Evolutionary conservation across 1,140 invertebrate genomes (phyloP).

Genomic region (Drosophila grimshawi): DNA sequence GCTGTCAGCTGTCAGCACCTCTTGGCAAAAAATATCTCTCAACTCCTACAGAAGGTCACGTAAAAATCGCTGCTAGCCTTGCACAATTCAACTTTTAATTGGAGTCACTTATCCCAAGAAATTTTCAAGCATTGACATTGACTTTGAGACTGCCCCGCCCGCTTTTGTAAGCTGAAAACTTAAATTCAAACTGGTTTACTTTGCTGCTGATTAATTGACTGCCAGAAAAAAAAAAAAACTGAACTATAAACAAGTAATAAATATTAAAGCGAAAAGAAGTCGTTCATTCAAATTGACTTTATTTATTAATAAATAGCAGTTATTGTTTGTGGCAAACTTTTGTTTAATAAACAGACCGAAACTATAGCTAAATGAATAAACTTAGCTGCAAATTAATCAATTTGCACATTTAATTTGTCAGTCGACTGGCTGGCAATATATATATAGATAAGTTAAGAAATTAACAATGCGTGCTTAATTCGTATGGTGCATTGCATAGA

Average conservation of each 20-base stretch:
- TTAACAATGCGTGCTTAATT: conserved; percentile 59
- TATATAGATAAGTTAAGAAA: conserved; percentile 8
- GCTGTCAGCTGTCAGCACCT: neutral
- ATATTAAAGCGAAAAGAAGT: conserved; percentile 8
- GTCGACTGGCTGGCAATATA: neutral
- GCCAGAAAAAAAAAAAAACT: conserved; percentile 4
- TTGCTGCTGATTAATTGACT: conserved; percentile 42
- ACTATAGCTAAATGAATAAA: conserved; percentile 41
- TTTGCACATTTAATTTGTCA: conserved; percentile 66
- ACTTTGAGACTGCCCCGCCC: conserved; percentile 11
- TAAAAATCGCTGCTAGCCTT: neutral
- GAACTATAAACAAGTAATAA: conserved; percentile 32
- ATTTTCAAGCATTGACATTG: conserved; percentile 14
- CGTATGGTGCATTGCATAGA: conserved; percentile 43
- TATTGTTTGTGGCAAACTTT: conserved; percentile 8
- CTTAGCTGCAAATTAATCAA: conserved; percentile 57
- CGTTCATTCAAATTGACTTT: conserved; percentile 9
- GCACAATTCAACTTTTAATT: conserved; percentile 16
- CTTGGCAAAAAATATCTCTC: neutral
- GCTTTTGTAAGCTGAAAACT: conserved; percentile 4
- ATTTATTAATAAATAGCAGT: conserved; percentile 18
- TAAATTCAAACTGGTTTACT: conserved; percentile 18
- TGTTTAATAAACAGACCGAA: conserved; percentile 7
- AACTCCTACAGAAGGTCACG: neutral
- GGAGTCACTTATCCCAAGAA: neutral